phyloP scores from a whole-genome alignment of 2,797 vertebrate genomes.

The Selene dorsalis region DNA sequence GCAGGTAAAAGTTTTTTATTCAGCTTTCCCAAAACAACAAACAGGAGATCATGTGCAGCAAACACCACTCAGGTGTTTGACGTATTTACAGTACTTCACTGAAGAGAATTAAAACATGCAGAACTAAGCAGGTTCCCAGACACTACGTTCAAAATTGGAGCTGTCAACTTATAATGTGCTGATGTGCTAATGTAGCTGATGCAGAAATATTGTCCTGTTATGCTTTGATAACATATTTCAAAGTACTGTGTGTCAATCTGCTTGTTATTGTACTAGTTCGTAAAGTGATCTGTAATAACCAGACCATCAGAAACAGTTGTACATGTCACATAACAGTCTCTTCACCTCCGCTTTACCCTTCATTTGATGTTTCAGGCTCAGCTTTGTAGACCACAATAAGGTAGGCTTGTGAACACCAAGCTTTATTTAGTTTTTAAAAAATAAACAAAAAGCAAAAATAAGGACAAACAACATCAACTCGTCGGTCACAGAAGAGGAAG shows the following conservation, averaged over 20 bases:
- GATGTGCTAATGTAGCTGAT: background rate
- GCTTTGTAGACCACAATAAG: constrained; percentile 34
- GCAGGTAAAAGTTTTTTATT: constrained; percentile 15
- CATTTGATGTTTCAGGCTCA: constrained; percentile 4
- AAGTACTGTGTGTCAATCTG: background rate
- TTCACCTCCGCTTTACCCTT: background rate
- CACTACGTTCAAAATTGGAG: constrained; percentile 17
- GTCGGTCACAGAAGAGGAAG: constrained; percentile 62
- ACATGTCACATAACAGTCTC: background rate
- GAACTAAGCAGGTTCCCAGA: background rate
- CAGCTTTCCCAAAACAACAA: constrained; percentile 23
- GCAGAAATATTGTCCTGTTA: constrained; percentile 14
- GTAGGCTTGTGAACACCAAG: constrained; percentile 63
- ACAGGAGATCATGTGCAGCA: constrained; percentile 18
- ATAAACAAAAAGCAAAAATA: constrained; percentile 46
- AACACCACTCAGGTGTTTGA: constrained; percentile 39
- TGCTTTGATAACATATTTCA: constrained; percentile 2
- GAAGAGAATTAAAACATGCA: constrained; percentile 45
- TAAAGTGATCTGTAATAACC: background rate
- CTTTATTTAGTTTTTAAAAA: constrained; percentile 69
- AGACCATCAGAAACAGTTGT: background rate
- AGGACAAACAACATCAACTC: constrained; percentile 51
- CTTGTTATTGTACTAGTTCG: background rate
- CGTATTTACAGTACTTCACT: constrained; percentile 44
- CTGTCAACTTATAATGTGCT: background rate